Evolutionary conservation across 2,888 invertebrate species (phyloP), one percentile per base, ranked within the genome.

Genomic region (Polylopha cassiicola): DNA sequence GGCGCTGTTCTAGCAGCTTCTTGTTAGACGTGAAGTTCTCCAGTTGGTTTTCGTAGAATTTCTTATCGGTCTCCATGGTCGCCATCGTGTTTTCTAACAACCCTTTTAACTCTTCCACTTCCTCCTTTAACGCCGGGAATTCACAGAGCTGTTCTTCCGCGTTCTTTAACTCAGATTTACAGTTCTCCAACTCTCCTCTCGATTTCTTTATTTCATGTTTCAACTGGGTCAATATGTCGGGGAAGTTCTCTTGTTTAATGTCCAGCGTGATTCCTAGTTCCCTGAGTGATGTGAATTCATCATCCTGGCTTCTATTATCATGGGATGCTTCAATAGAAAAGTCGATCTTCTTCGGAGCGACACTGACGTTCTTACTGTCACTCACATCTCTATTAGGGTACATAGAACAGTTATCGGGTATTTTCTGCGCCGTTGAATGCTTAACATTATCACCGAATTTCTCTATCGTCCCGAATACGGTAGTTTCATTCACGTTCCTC

Each of bases 181-280:
- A 88, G 27, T 73, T 80, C 20, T 88, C 87, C 1, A 90, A 57
- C 52, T 88, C 87, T 0, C 63, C 53, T 49, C 87, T 87, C 15
- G 90, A 73, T 48, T 87, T 86, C 27, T 87, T 87, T 2, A 90
- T 81, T 55, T 90, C 89, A 39, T 78, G 63, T 57, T 86, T 86
- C 8, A 86, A 47, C 37, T 84, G 84, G 1, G 76, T 68, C 21
- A 86, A 48, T 47, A 86, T 76, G 37, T 85, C 82, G 0, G 84
- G 79, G 49, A 78, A 81, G 45, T 79, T 77, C 47, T 80, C 75
- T 50, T 81, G 79, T 47, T 64, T 76, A 1, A 82, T 53, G 27
- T 85, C 77, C 32, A 90, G 55, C 1, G 69, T 70, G 28, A 87
- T 74, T 2, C 90, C 78, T 23, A 89, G 73, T 27, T 87, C 79